Conservation (phyloP, 1,140 invertebrate genomes). For the Holotrichia oblita region DNA sequence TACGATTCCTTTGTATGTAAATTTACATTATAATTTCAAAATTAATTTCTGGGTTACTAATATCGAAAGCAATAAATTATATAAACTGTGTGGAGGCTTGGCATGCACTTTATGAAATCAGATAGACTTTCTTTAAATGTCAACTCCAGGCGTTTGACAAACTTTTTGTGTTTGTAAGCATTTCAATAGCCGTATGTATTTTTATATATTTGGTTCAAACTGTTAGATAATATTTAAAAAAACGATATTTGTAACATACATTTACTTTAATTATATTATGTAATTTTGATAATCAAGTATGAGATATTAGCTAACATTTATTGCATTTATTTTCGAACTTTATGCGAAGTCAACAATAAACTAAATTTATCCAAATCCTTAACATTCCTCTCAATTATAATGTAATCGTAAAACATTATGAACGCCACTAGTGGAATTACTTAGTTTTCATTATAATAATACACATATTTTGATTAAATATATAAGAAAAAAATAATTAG, state of each 20-base stretch:
- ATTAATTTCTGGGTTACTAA: slow-evolving; percentile 10
- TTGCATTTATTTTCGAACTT: background rate
- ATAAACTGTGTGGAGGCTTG: slow-evolving; percentile 18
- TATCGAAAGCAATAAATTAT: slow-evolving; percentile 32
- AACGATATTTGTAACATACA: background rate
- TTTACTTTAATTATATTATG: background rate
- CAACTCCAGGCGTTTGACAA: background rate
- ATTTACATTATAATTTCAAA: slow-evolving; percentile 32
- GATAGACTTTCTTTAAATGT: slow-evolving; percentile 22
- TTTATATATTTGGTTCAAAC: too few species aligned
- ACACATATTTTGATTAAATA: too few species aligned
- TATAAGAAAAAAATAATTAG: too few species aligned
- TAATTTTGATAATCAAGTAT: background rate
- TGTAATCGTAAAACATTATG: background rate
- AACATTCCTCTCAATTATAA: background rate
- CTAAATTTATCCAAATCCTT: background rate
- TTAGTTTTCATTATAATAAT: too few species aligned
- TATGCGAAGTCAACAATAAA: background rate
- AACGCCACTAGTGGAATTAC: background rate
- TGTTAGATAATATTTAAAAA: too few species aligned
- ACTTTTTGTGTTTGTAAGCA: background rate
- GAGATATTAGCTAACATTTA: slow-evolving; percentile 8
- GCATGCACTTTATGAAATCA: slow-evolving; percentile 17
- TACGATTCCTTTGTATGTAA: slow-evolving; percentile 31
- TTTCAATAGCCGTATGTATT: too few species aligned